Percentiles rank a stretch among this genome's conserved stretches.
These are phyloP conservation scores for Mormyrus iriodes DNA, from an alignment of 2,113 vertebrate genomes.

Conservation along the genomic window DNA sequence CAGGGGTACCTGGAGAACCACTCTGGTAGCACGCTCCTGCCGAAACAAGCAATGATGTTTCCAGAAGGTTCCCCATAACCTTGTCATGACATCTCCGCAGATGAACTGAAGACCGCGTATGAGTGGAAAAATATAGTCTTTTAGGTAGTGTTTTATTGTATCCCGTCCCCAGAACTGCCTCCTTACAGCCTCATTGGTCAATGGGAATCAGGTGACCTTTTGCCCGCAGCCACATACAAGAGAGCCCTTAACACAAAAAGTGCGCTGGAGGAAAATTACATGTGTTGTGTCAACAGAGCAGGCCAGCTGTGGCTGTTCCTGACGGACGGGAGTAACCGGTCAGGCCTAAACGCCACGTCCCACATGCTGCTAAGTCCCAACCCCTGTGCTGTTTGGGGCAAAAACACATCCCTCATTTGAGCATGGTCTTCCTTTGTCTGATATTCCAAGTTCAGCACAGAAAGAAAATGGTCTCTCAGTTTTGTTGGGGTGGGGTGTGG, in stretches of 20 bases:
- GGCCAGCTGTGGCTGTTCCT: neutral
- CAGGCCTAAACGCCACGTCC: neutral
- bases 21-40: neutral
- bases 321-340: neutral
- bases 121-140: neutral
- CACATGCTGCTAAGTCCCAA: neutral
- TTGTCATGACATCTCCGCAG: neutral
- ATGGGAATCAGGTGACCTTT: neutral
- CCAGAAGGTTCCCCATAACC: neutral
- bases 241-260: neutral
- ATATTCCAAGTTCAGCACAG: neutral
- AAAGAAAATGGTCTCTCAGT: slow-evolving; percentile 21
- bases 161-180: neutral
- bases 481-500: neutral
- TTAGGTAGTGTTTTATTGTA: neutral
- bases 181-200: neutral
- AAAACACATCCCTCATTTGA: neutral
- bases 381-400: neutral
- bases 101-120: neutral
- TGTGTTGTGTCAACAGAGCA: neutral
- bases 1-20: neutral
- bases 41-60: neutral
- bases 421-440: slow-evolving; percentile 32
- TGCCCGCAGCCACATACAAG: neutral
- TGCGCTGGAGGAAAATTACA: neutral